Percentiles rank a stretch among this genome's conserved stretches.
These are phyloP conservation scores for Octodon degus DNA, from an alignment of 2,113 vertebrate genomes.

Conservation along the genomic window DNA sequence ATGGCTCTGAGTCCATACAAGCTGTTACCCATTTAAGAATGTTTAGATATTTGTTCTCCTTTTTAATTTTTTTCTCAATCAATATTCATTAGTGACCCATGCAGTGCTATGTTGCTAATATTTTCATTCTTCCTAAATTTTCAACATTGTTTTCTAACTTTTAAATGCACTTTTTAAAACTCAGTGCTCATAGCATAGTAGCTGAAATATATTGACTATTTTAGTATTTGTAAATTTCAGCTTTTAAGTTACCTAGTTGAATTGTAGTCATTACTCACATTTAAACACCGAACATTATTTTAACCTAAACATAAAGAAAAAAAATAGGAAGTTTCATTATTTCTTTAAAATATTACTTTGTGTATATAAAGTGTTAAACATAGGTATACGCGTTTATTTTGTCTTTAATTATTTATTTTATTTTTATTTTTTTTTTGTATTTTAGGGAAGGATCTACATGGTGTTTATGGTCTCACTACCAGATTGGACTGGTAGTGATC, in stretches of 20 bases:
- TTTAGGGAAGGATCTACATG: no score
- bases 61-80: not conserved
- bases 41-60: not conserved
- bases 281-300: conserved; percentile 45
- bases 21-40: not conserved
- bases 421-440: no score
- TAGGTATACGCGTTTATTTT: not conserved
- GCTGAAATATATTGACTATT: not conserved
- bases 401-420: no score
- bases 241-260: conserved; percentile 45
- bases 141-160: conserved; percentile 22
- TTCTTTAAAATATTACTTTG: conserved; percentile 62
- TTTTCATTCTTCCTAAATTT: not conserved
- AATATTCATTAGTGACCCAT: not conserved
- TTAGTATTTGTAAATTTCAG: conserved; percentile 53
- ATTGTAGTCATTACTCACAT: conserved; percentile 40
- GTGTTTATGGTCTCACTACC: no score
- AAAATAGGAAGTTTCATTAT: conserved; percentile 6
- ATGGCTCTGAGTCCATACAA: not conserved
- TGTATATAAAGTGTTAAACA: conserved; percentile 32
- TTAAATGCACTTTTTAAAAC: not conserved
- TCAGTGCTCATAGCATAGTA: conserved; percentile 33
- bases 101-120: not conserved
- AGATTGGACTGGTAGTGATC: no score
- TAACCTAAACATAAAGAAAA: conserved; percentile 29